Evolutionary conservation across 2,113 vertebrate species (phyloP).

Genomic region (Tetraodon nigroviridis): DNA sequence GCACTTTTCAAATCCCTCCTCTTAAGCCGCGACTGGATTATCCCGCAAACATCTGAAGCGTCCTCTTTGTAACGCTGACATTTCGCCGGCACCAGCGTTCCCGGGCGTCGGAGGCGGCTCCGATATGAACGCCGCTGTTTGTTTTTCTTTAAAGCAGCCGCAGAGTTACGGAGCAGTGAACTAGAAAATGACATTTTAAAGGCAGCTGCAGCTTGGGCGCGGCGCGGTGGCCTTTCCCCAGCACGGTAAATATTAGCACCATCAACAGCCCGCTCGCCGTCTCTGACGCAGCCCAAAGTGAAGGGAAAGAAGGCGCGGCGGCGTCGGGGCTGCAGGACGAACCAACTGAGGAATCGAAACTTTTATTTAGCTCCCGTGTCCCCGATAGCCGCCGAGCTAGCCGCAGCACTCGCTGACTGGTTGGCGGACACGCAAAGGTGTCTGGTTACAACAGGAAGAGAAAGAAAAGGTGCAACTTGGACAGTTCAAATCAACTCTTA

Average conservation of each 20-base stretch:
- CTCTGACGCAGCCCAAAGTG: too few species aligned
- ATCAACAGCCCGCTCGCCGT: background rate
- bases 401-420: too few species aligned
- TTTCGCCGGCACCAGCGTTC: conserved; percentile 29
- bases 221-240: conserved; percentile 67
- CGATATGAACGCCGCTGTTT: conserved; percentile 68
- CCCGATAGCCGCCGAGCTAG: too few species aligned
- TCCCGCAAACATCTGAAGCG: conserved; percentile 18
- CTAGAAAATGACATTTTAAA: conserved; percentile 82
- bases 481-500: too few species aligned
- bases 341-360: too few species aligned
- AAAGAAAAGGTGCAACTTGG: too few species aligned
- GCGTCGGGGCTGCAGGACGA: too few species aligned
- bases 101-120: conserved; percentile 25
- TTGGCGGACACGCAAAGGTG: too few species aligned
- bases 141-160: conserved; percentile 67
- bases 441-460: too few species aligned
- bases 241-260: conserved; percentile 57
- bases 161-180: conserved; percentile 76
- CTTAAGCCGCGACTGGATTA: conserved; percentile 1
- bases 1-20: background rate
- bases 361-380: too few species aligned
- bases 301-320: too few species aligned
- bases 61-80: conserved; percentile 40
- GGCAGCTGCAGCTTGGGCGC: conserved; percentile 52